These are phyloP conservation scores for Silvanus unidentatus DNA, from an alignment of 2,888 invertebrate species.

Conservation along the genomic window DNA sequence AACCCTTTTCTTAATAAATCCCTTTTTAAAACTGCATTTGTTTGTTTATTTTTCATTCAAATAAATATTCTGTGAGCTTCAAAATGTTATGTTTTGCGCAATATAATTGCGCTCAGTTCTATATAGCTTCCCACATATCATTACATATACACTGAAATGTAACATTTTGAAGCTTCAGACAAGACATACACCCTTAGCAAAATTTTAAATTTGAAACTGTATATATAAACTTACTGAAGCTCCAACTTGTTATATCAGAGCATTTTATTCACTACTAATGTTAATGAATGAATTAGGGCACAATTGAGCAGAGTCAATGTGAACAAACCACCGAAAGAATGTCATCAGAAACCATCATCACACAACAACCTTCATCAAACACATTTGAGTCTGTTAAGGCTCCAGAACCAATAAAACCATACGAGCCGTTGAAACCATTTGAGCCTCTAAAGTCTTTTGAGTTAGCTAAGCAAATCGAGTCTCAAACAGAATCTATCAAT, in stretches of 20 bases:
- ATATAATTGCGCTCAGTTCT: constrained; percentile 42
- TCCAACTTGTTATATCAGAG: constrained; percentile 1
- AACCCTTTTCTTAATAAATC: constrained; percentile 26
- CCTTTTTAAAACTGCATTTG: constrained; percentile 25
- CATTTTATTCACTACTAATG: too few relatives aligned
- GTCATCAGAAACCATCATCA: constrained; percentile 3
- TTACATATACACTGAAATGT: constrained; percentile 23
- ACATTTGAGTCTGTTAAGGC: constrained; percentile 31
- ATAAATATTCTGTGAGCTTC: constrained; percentile 37
- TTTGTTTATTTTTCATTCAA: constrained; percentile 34
- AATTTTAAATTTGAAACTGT: too few relatives aligned
- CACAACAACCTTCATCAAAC: constrained; percentile 1
- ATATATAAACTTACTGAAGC: not conserved
- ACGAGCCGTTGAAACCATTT: constrained; percentile 38
- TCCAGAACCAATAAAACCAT: constrained; percentile 36
- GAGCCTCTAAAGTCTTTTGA: constrained; percentile 40
- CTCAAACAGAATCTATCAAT: not conserved
- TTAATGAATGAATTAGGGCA: too few relatives aligned
- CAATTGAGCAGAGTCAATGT: not conserved
- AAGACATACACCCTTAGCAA: constrained; percentile 15
- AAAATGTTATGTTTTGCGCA: constrained; percentile 40
- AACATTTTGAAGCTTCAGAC: constrained; percentile 46
- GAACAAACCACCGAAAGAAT: constrained; percentile 5
- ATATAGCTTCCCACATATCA: constrained; percentile 41
- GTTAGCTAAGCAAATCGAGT: constrained; percentile 34